Evolutionary conservation across 2,888 invertebrate species (phyloP), one percentile per base, ranked within the genome.

Genomic region (Pinctada fucata): DNA sequence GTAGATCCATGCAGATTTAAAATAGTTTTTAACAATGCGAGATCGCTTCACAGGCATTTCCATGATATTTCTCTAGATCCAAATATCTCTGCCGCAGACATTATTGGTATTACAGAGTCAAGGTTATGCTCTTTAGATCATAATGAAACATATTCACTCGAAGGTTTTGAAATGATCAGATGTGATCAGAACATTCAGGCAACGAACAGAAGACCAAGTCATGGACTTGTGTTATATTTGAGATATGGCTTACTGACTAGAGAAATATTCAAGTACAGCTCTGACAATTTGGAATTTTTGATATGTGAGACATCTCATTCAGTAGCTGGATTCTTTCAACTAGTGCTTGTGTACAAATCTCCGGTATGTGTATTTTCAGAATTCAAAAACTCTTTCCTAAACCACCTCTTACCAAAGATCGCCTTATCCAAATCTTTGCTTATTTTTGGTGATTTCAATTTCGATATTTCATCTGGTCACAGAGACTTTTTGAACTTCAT

Each of bases 11-110:
- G 66, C 45, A 69, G 13, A 45, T 63, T 75, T 16, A 79, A 76
- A 58, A 13, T 76, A 47, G 48, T 74, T 13, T 74, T 68, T 51
- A 79, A 76, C 67, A 79, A 76, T 71, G 72, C 76, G 3, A 79
- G 79, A 66, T 79, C 79, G 48, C 47, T 79, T 8, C 72, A 79
- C 66, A 70, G 70, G 68, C 79, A 79, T 66, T 73, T 73, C 50
- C 16, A 66, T 52, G 79, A 79, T 65, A 65, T 79, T 13, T 51
- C 16, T 48, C 13, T 48, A 52, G 73, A 79, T 45, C 73, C 50
- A n/a, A 76, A 64, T 65, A 50, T 76, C 58, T 3, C 52, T 3
- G 10, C 50, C 63, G 69, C 79, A 16, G 72, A 79, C 66, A 52
- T 76, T 6, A 52, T 79, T 76, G 76, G 76, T 48, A 63, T 73